A percentile compares a stretch with the other conserved stretches of the same genome.
Conservation (phyloP, 2,888 invertebrate species). For the Priocnemis perturbator region DNA sequence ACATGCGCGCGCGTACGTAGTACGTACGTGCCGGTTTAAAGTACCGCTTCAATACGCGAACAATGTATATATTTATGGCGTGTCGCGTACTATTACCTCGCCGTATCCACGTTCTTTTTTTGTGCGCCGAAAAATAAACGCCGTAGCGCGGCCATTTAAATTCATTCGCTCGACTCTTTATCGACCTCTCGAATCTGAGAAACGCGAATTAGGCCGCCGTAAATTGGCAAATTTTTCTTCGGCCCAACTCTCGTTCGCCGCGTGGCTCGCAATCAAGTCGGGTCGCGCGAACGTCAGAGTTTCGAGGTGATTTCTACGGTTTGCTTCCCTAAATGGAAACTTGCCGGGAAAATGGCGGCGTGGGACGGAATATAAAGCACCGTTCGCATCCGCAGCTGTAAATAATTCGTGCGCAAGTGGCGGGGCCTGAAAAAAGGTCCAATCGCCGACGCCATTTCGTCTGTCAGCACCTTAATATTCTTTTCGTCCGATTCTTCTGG, state of each 20-base stretch:
- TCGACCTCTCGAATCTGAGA: neutral
- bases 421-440: too few relatives aligned
- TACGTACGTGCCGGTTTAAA: too few relatives aligned
- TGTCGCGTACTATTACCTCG: too few relatives aligned
- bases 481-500: too few relatives aligned
- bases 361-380: conserved; percentile 52
- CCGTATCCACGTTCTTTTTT: too few relatives aligned
- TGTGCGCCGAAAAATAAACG: too few relatives aligned
- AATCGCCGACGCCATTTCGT: too few relatives aligned
- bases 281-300: conserved; percentile 34
- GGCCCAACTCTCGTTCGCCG: neutral
- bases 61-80: too few relatives aligned
- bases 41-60: too few relatives aligned
- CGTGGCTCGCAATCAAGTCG: neutral
- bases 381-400: conserved; percentile 58
- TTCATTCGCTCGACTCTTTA: neutral
- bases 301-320: conserved; percentile 54
- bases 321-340: conserved; percentile 63
- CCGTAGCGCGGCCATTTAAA: too few relatives aligned
- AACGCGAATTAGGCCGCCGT: neutral
- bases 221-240: neutral
- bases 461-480: too few relatives aligned
- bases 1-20: too few relatives aligned
- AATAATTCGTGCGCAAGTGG: conserved; percentile 16
- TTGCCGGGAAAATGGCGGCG: conserved; percentile 55